Conservation (phyloP, 2,113 vertebrate genomes). For the Toxotes chatareus region DNA sequence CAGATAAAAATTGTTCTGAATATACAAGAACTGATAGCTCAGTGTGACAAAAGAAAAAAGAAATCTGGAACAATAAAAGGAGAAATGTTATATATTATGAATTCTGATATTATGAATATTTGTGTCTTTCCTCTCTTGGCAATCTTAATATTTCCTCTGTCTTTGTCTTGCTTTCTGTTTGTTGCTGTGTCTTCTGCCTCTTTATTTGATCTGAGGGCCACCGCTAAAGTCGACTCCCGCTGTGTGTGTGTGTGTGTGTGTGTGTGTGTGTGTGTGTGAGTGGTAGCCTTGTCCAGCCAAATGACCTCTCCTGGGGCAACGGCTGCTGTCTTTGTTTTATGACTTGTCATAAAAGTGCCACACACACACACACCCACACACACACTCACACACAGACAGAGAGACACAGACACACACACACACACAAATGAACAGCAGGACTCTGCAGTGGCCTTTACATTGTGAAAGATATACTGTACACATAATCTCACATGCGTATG, state of each 20-base stretch:
- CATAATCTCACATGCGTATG: not conserved
- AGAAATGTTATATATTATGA: not conserved
- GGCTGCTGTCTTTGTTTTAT: constrained; percentile 61
- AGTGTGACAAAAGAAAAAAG: not conserved
- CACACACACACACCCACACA: constrained; percentile 2
- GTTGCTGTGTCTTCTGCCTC: constrained; percentile 3
- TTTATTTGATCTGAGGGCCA: constrained; percentile 49
- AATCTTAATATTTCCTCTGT: constrained; percentile 3
- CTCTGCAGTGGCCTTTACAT: constrained; percentile 38
- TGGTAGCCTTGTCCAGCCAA: constrained; percentile 54
- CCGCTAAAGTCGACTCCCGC: constrained; percentile 35
- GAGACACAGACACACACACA: not conserved
- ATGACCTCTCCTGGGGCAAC: constrained; percentile 69
- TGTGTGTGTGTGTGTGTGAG: constrained; percentile 38
- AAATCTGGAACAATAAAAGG: not conserved
- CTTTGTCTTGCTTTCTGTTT: too few relatives aligned
- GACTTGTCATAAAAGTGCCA: constrained; percentile 58
- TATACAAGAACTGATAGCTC: too few relatives aligned
- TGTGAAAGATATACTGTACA: constrained; percentile 14
- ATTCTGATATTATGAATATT: not conserved
- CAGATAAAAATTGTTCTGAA: too few relatives aligned
- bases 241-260: constrained; percentile 41
- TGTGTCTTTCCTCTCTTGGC: not conserved
- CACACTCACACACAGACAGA: constrained; percentile 38
- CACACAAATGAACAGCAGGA: constrained; percentile 26